Evolutionary conservation across 2,113 vertebrate genomes (phyloP).

Genomic region (Halcyon malimbica): DNA sequence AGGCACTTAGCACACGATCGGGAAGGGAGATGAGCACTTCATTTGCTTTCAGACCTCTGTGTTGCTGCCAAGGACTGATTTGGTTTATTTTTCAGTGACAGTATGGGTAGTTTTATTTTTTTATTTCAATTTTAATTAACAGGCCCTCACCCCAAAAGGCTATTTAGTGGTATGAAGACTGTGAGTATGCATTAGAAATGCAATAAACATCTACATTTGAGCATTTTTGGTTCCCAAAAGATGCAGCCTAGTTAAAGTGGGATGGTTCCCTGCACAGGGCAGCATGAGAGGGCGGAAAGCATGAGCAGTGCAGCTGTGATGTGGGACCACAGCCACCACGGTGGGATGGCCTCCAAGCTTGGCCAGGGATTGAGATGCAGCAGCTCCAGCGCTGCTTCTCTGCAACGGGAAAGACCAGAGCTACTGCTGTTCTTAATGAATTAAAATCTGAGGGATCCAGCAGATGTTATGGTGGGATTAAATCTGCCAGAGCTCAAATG

Average conservation of each 20-base stretch:
- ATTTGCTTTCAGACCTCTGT: not conserved
- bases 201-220: too few relatives aligned
- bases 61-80: not conserved
- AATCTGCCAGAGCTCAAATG: not conserved
- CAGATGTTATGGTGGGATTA: not conserved
- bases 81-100: not conserved
- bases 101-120: not conserved
- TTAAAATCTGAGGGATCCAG: not conserved
- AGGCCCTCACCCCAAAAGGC: not conserved
- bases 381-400: not conserved
- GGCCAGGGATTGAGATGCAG: not conserved
- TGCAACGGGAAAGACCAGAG: fast-evolving
- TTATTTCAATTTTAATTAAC: not conserved
- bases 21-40: not conserved
- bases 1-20: not conserved
- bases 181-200: not conserved
- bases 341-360: not conserved
- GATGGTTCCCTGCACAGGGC: fast-evolving
- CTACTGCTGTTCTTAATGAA: not conserved
- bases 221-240: not conserved
- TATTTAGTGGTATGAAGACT: not conserved
- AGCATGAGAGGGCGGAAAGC: not conserved
- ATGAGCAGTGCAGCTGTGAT: not conserved
- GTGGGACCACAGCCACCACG: not conserved
- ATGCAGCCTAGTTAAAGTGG: not conserved